Evolutionary conservation across 2,888 invertebrate genomes (phyloP).

Genomic region (Hermaeophaga mercurialis): DNA sequence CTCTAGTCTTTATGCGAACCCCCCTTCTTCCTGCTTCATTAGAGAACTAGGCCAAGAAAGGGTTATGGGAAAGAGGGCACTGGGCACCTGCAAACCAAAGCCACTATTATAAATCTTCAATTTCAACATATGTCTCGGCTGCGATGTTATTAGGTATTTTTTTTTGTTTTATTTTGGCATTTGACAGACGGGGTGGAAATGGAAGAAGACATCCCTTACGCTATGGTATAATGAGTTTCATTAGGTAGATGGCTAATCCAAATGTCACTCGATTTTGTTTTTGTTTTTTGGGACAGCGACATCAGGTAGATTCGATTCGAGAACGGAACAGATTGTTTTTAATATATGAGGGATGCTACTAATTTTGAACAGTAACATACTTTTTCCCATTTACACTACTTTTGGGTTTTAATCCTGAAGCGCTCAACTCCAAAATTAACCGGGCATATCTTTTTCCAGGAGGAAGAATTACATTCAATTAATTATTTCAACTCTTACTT

Average conservation of each 20-base stretch:
- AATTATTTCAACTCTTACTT: too few relatives aligned
- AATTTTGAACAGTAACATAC: too few relatives aligned
- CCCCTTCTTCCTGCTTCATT: constrained; percentile 49
- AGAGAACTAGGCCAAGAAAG: constrained; percentile 52
- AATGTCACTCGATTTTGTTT: constrained; percentile 26
- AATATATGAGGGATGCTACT: too few relatives aligned
- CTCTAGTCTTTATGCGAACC: constrained; percentile 36
- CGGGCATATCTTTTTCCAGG: too few relatives aligned
- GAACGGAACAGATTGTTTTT: too few relatives aligned
- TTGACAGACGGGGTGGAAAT: constrained; percentile 32
- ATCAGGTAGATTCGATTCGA: constrained; percentile 4
- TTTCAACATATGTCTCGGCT: constrained; percentile 43
- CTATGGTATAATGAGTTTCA: constrained; percentile 28
- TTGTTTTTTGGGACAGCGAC: constrained; percentile 3
- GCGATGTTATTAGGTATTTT: constrained; percentile 37
- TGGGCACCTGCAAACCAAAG: constrained; percentile 49
- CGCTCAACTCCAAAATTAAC: too few relatives aligned
- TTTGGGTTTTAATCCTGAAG: too few relatives aligned
- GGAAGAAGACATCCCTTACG: constrained; percentile 30
- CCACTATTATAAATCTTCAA: constrained; percentile 46
- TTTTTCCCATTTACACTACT: too few relatives aligned
- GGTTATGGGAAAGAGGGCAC: constrained; percentile 51
- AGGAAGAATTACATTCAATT: too few relatives aligned
- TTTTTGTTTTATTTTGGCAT: constrained; percentile 34
- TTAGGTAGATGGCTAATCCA: constrained; percentile 13